Base-by-base conservation (phyloP, 92 coral and sea anemone species). In the Micromussa lordhowensis region DNA sequence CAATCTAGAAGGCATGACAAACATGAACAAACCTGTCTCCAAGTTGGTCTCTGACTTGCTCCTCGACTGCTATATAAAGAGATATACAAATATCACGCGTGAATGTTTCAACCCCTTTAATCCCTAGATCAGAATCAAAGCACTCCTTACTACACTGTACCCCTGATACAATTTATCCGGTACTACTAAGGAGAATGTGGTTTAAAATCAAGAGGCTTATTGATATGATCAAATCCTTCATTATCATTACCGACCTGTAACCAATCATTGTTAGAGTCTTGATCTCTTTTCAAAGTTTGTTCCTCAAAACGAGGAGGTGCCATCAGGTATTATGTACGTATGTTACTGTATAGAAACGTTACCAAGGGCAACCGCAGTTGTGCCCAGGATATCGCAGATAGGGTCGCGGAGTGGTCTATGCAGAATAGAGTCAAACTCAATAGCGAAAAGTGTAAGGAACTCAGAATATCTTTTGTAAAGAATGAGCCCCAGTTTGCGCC, bases 21-120 rank as follows among this genome's bases (percentile, higher is more conserved):
- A 30, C 68, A 30, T 10, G 28, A 15, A 31, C 98, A 24, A 63
- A 95, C 98, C 95, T 95, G 98, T 92, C 98, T 88, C 98, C 96
- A 95, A 73, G 93, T 72, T 26, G 94, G 95, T 72, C 94, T 78
- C 49, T 91, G 92, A 53, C 91, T 86, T 49, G 93, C 91, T 63
- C 93, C 91, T 48, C 95, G 91, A 49, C 91, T 82, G 53, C 96
- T 95, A 38, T 76, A 84, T 32, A 26, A 57, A 82, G n/a, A n/a
- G n/a, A n/a, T n/a, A n/a, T n/a, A n/a, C n/a, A n/a, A n/a, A n/a
- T n/a, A n/a, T n/a, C n/a, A n/a, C n/a, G n/a, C n/a, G n/a, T n/a
- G n/a, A n/a, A n/a, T 30, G 40, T 17, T 63, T 19, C 22, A 55
- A 15, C 61, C 4, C 61, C 0, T 55, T 55, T 55, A 55, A 16